Conservation (phyloP, 2,113 vertebrate species). For the Gorsachius goisagi region DNA sequence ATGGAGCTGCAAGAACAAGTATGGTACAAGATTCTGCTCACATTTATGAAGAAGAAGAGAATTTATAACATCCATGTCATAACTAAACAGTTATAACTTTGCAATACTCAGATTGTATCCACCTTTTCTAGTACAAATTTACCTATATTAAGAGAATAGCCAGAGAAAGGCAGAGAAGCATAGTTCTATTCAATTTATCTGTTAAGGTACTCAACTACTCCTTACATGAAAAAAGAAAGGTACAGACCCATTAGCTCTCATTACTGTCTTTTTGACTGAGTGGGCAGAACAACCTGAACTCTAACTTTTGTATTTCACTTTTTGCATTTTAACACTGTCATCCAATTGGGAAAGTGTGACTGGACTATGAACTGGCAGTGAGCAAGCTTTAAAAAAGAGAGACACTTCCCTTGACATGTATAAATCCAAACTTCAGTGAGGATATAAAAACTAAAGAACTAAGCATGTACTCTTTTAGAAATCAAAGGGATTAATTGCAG, state of each 20-base stretch:
- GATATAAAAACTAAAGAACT: background rate
- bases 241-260: background rate
- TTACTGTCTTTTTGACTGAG: background rate
- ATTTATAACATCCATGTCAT: background rate
- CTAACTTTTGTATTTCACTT: background rate
- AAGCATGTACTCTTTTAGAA: background rate
- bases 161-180: background rate
- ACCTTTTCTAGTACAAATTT: constrained; percentile 12
- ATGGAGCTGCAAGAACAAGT: background rate
- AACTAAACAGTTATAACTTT: background rate
- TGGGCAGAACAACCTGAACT: constrained; percentile 9
- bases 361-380: background rate
- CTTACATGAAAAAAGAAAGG: background rate
- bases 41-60: background rate
- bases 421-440: background rate
- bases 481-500: background rate
- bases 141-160: background rate
- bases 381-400: background rate
- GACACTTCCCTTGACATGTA: background rate
- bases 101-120: background rate
- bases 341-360: background rate
- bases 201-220: background rate
- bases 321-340: background rate
- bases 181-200: background rate
- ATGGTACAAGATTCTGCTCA: background rate